These are phyloP conservation scores for Zele albiditarsus DNA, from an alignment of 2,888 invertebrate species.

Conservation along the genomic window DNA sequence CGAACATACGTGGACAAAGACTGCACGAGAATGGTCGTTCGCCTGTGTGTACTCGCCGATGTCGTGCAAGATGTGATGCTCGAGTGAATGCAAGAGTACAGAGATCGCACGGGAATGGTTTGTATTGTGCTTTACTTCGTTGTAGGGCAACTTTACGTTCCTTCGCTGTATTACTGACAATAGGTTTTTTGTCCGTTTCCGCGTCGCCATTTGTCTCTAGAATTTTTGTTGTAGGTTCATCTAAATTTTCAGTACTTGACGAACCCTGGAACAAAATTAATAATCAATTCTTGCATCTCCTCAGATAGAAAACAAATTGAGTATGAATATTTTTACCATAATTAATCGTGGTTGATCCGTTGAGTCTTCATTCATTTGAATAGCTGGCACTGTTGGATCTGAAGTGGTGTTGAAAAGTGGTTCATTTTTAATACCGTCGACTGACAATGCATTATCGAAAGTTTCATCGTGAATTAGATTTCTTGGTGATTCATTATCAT, in stretches of 20 bases:
- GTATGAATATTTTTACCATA: slow-evolving; percentile 30
- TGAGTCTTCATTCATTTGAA: slow-evolving; percentile 62
- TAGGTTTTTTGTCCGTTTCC: not conserved
- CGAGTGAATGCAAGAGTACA: slow-evolving; percentile 76
- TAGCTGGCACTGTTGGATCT: slow-evolving; percentile 64
- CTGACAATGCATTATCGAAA: slow-evolving; percentile 42
- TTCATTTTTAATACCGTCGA: slow-evolving; percentile 53
- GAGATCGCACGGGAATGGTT: slow-evolving; percentile 68
- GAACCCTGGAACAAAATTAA: slow-evolving; percentile 55
- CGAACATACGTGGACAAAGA: slow-evolving; percentile 82
- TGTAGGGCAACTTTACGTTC: slow-evolving; percentile 48
- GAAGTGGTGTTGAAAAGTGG: slow-evolving; percentile 53
- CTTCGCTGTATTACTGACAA: slow-evolving; percentile 46
- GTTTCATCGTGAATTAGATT: slow-evolving; percentile 38
- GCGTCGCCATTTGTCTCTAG: slow-evolving; percentile 22
- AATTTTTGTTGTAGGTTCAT: slow-evolving; percentile 48
- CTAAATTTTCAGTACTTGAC: slow-evolving; percentile 50
- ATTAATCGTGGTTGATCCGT: slow-evolving; percentile 37
- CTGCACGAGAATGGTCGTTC: slow-evolving; percentile 82
- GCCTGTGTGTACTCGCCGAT: slow-evolving; percentile 82
- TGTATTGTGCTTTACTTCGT: slow-evolving; percentile 63
- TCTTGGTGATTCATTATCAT: slow-evolving; percentile 38
- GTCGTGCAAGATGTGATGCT: slow-evolving; percentile 81
- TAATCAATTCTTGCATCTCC: not conserved
- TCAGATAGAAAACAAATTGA: not conserved